Percentiles rank a stretch among this genome's conserved stretches.
phyloP scores from a whole-genome alignment of 2,797 vertebrate genomes.

The Halcyon badia region DNA sequence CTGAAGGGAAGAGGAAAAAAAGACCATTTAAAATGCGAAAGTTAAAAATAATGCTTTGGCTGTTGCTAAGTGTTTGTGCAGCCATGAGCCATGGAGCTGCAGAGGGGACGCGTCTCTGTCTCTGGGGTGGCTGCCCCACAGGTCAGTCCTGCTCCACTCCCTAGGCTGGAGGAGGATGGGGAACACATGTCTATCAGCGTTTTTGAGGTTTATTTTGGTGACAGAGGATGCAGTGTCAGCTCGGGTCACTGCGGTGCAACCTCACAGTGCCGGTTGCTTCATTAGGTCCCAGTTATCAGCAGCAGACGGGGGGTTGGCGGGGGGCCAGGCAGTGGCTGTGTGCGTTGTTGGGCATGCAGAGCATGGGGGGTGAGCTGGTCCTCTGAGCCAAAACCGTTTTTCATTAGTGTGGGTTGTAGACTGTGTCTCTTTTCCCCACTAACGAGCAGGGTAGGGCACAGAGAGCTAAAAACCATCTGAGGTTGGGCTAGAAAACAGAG shows the following conservation, averaged over 20 bases:
- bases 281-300: background rate
- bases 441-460: background rate
- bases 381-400: background rate
- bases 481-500: background rate
- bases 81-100: background rate
- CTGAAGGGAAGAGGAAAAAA: background rate
- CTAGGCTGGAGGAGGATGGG: background rate
- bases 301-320: background rate
- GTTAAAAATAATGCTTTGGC: constrained; percentile 7
- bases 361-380: background rate
- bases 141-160: background rate
- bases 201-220: background rate
- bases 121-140: fast-evolving
- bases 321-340: fast-evolving
- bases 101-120: fast-evolving
- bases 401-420: background rate
- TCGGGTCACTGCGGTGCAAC: background rate
- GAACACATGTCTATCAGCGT: background rate
- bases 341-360: background rate
- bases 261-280: background rate
- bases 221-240: background rate
- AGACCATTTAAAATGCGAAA: background rate
- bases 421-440: background rate
- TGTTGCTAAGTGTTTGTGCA: background rate
- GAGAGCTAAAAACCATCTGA: background rate